Conservation (phyloP, 2,888 invertebrate species). For the Cryptus armator region DNA sequence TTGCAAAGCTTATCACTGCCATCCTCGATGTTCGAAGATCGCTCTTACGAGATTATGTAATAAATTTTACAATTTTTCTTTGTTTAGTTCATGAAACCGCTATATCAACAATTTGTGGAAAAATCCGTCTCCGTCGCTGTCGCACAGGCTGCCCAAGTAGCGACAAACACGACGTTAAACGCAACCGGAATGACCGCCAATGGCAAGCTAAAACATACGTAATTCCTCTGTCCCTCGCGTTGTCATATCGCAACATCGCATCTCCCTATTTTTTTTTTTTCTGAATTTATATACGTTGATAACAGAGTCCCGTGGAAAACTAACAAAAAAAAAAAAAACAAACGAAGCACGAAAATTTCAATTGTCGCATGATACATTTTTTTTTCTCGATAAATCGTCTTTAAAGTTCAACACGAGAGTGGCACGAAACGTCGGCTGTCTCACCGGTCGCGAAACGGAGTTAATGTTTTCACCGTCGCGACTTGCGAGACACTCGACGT, state of each 20-base stretch:
- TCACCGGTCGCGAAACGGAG: not conserved
- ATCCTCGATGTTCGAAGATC: not conserved
- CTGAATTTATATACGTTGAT: slow-evolving; percentile 52
- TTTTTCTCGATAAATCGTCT: slow-evolving; percentile 42
- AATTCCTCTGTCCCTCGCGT: slow-evolving; percentile 79
- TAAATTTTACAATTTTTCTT: not conserved
- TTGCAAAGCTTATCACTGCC: slow-evolving; percentile 37
- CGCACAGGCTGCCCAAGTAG: slow-evolving; percentile 90
- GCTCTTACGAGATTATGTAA: not conserved
- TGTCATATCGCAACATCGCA: slow-evolving; percentile 47
- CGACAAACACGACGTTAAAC: slow-evolving; percentile 86
- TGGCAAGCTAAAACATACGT: slow-evolving; percentile 89
- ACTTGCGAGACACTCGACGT: slow-evolving; percentile 32
- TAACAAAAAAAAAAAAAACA: slow-evolving; percentile 68
- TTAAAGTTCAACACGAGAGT: slow-evolving; percentile 57
- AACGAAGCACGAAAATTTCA: slow-evolving; percentile 52
- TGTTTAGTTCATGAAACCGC: slow-evolving; percentile 92
- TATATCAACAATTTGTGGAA: slow-evolving; percentile 93
- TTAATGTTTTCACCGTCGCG: slow-evolving; percentile 52
- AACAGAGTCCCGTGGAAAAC: slow-evolving; percentile 48
- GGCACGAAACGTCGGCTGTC: slow-evolving; percentile 43
- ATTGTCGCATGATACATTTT: slow-evolving; percentile 73
- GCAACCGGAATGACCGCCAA: slow-evolving; percentile 85
- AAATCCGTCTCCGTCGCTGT: slow-evolving; percentile 94
- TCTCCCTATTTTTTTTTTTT: slow-evolving; percentile 32